A percentile compares a stretch with the other conserved stretches of the same genome.
These are phyloP conservation scores for Pogonomyrmex californicus DNA, from an alignment of 1,140 invertebrate genomes.

Conservation along the genomic window DNA sequence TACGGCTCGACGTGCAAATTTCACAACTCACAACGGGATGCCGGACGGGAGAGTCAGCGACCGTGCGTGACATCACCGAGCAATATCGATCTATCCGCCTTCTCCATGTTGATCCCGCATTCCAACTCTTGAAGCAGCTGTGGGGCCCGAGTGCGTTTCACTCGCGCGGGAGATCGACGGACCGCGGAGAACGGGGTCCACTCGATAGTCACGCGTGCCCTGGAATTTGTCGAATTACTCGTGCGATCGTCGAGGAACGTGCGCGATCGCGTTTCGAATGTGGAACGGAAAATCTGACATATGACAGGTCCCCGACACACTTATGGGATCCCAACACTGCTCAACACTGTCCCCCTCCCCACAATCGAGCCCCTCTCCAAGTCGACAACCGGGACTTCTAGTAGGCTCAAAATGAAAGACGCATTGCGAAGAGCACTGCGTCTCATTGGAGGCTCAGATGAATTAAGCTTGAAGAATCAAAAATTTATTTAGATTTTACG, in stretches of 20 bases:
- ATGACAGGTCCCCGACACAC: slow-evolving; percentile 53
- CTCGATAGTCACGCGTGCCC: neutral
- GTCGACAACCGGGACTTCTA: slow-evolving; percentile 26
- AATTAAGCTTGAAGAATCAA: neutral
- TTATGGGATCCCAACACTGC: slow-evolving; percentile 54
- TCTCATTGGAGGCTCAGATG: neutral
- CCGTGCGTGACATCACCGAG: slow-evolving; percentile 76
- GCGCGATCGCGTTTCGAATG: slow-evolving; percentile 17
- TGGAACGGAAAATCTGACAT: slow-evolving; percentile 60
- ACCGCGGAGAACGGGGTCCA: neutral
- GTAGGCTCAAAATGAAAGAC: neutral
- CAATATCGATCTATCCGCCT: slow-evolving; percentile 77
- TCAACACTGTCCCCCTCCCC: neutral
- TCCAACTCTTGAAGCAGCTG: slow-evolving; percentile 79
- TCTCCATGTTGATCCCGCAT: slow-evolving; percentile 82
- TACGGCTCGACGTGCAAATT: slow-evolving; percentile 33
- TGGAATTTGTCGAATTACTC: neutral
- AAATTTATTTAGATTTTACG: neutral
- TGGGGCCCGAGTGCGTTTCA: slow-evolving; percentile 47
- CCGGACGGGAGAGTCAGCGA: slow-evolving; percentile 73
- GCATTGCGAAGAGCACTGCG: neutral
- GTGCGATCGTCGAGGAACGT: neutral
- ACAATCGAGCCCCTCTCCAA: neutral
- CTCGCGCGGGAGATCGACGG: neutral
- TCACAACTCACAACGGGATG: slow-evolving; percentile 73